Evolutionary conservation across 1,140 invertebrate species (phyloP).

Genomic region (Drosophila virilis): DNA sequence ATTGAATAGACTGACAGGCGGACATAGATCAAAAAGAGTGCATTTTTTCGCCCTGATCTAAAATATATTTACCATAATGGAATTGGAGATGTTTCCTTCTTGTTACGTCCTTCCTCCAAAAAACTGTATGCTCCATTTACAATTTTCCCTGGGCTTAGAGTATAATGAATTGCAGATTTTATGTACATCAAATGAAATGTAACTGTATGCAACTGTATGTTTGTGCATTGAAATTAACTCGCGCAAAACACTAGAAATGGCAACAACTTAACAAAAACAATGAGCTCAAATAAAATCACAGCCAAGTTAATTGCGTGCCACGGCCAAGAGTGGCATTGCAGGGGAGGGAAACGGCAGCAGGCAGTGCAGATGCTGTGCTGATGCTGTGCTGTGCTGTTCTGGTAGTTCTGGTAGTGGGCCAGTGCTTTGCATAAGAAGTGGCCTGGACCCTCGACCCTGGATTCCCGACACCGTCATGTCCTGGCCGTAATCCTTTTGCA

Average conservation of each 20-base stretch:
- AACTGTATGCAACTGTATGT: not conserved
- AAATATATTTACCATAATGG: no score
- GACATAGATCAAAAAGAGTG: no score
- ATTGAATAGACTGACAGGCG: no score
- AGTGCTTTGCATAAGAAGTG: constrained; percentile 52
- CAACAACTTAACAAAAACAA: constrained; percentile 49
- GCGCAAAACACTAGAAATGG: constrained; percentile 45
- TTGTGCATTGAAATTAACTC: constrained; percentile 49
- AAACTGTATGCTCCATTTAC: no score
- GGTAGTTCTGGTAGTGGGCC: constrained; percentile 25
- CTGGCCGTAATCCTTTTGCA: constrained; percentile 40
- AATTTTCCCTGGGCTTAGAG: no score
- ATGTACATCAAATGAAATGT: constrained; percentile 20
- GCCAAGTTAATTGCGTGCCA: constrained; percentile 50
- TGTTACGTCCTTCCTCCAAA: no score
- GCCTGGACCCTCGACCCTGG: constrained; percentile 24
- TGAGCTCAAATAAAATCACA: constrained; percentile 36
- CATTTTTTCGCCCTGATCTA: no score
- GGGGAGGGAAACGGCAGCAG: not conserved
- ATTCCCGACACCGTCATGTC: not conserved
- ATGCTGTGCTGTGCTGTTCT: constrained; percentile 3
- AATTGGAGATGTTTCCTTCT: no score
- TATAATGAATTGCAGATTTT: constrained; percentile 20
- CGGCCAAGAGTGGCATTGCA: not conserved
- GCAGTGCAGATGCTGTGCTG: not conserved